These are phyloP conservation scores for Isotomurus palustris DNA, from an alignment of 2,888 invertebrate species.

Conservation along the genomic window DNA sequence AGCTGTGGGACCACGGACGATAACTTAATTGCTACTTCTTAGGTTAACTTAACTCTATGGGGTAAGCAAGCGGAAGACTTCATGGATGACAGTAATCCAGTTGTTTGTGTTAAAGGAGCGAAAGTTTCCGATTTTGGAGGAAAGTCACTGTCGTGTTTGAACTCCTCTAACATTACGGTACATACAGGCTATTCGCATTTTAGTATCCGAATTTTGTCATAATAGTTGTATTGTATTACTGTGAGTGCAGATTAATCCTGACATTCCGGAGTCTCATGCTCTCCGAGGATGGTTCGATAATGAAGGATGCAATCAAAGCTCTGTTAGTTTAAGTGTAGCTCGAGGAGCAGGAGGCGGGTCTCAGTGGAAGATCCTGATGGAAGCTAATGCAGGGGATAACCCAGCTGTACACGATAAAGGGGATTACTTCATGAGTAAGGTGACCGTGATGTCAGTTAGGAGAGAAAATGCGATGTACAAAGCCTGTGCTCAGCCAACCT, in stretches of 20 bases:
- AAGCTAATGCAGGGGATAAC: conserved; percentile 64
- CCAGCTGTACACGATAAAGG: conserved; percentile 61
- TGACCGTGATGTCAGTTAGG: conserved; percentile 70
- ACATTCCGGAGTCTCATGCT: conserved; percentile 75
- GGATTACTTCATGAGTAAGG: conserved; percentile 76
- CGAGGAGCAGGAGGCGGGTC: conserved; percentile 50
- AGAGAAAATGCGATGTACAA: conserved; percentile 82
- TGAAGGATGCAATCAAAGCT: conserved; percentile 62
- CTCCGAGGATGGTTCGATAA: conserved; percentile 89
- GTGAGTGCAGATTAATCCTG: conserved; percentile 73
- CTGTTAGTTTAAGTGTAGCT: conserved; percentile 55
- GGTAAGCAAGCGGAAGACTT: conserved; percentile 82
- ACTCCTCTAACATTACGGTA: conserved; percentile 48
- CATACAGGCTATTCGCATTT: not conserved
- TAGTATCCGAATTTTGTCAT: not conserved
- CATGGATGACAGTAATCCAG: conserved; percentile 68
- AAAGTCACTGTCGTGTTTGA: conserved; percentile 50
- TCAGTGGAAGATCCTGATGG: conserved; percentile 72
- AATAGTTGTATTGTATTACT: not conserved
- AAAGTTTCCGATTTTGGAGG: conserved; percentile 83
- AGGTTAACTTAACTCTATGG: conserved; percentile 85
- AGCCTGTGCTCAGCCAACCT: conserved; percentile 81
- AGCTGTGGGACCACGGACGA: not conserved
- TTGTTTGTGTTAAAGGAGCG: conserved; percentile 79
- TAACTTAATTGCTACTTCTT: not conserved